Evolutionary conservation across 2,113 vertebrate species (phyloP).

Genomic region (Gnathonemus echidnorhynchus): DNA sequence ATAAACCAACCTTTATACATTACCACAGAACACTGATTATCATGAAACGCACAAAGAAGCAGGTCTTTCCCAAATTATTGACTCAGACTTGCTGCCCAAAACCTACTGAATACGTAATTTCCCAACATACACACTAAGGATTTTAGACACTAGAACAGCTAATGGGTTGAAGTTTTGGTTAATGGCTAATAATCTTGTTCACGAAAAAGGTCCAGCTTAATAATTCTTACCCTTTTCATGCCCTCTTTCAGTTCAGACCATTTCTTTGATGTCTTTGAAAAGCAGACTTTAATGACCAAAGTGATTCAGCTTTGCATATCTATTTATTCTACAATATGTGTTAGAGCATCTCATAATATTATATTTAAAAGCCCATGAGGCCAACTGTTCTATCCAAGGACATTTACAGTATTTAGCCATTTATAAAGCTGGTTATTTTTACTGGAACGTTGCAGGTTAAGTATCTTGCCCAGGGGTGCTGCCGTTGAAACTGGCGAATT

Average conservation of each 20-base stretch:
- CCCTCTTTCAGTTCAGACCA: neutral
- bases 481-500: neutral
- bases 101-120: neutral
- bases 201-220: neutral
- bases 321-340: neutral
- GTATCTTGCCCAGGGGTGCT: neutral
- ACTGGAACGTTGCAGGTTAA: neutral
- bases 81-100: conserved; percentile 22
- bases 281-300: neutral
- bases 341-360: neutral
- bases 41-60: neutral
- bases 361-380: neutral
- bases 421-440: neutral
- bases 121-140: neutral
- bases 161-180: conserved; percentile 31
- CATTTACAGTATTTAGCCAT: neutral
- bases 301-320: neutral
- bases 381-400: neutral
- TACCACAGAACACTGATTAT: neutral
- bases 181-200: neutral
- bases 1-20: neutral
- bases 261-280: conserved; percentile 1
- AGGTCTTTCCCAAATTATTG: conserved; percentile 37
- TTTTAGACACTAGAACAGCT: neutral
- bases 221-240: neutral